Base-by-base conservation (phyloP, 1,140 invertebrate genomes). In the Sarcophaga peregrina region DNA sequence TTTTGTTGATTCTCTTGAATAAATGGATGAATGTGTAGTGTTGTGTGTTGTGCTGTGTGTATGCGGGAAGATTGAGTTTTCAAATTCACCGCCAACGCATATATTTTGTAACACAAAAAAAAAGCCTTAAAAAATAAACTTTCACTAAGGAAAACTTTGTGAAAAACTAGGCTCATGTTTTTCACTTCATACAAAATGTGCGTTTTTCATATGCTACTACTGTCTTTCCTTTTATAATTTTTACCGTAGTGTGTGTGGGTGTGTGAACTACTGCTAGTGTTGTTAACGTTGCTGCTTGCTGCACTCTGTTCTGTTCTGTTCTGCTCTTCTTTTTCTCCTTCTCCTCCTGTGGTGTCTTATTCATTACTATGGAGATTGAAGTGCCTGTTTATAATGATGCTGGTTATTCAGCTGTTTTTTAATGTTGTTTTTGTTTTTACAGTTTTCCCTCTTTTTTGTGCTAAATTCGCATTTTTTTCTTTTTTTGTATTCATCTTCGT, bases 301-400 rank as follows among this genome's bases (percentile, higher is more conserved):
- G 25, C 25, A 37, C 25, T 37, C 25, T 37, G 25, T 37, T 37
- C 25, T 37, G 25, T 37, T 37, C 25, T 37, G 25, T 4, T 37
- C 25, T 37, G 1, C 25, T 37, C 4, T 37, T 37, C 25, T 37
- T 4, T 4, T 37, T 68, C 62, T 68, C n/a, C n/a, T n/a, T n/a
- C n/a, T n/a, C n/a, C n/a, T 68, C 17, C 6, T 68, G 8, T 68
- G 7, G 62, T 68, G 7, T 58, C 8, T 68, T 20, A 37, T 37
- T 3, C 62, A 68, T 68, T 68, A 68, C 62, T 68, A 68, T 68
- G 17, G n/a, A 68, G 62, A 68, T 68, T 68, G 62, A 6, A 20
- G 62, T 58, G 54, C 54, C 73, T 75, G 73, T 47, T 75, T 75
- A 47, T 75, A 75, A 75, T 75, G 73, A 75, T 76, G 74, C 74